Evolutionary conservation across 1,140 invertebrate genomes (phyloP).

Genomic region (Gonatopus flavifemur): DNA sequence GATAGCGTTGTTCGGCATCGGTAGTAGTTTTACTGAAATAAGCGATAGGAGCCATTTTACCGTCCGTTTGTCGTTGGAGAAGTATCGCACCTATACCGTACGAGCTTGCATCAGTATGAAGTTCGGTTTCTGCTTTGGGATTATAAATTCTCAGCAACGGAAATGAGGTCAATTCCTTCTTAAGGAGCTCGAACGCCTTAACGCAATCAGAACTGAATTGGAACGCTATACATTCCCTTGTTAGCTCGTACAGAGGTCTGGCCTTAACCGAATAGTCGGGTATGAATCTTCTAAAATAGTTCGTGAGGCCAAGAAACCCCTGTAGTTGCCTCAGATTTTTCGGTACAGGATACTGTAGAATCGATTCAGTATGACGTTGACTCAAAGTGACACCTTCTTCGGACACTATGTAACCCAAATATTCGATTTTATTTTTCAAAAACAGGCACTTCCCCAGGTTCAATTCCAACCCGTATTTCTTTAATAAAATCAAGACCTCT

Average conservation of each 20-base stretch:
- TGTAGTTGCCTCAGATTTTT: neutral
- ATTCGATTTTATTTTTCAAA: neutral
- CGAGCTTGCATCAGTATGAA: neutral
- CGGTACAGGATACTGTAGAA: neutral
- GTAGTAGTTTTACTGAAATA: neutral
- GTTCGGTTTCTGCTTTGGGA: too few species aligned
- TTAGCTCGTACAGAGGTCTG: neutral
- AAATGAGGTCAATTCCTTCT: neutral
- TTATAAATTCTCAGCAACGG: too few species aligned
- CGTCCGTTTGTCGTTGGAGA: neutral
- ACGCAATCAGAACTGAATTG: neutral
- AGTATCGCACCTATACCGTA: neutral
- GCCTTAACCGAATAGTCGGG: neutral
- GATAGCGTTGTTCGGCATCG: neutral
- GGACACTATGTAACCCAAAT: neutral
- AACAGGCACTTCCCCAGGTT: neutral
- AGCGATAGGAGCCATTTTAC: neutral
- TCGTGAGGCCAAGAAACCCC: neutral
- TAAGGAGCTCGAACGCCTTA: neutral
- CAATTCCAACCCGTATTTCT: neutral
- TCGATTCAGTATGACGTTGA: neutral
- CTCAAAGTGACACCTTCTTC: neutral
- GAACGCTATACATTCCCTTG: neutral
- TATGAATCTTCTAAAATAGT: too few species aligned
- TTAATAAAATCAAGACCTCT: neutral